These are phyloP conservation scores for Nomada ferruginata DNA, from an alignment of 2,888 invertebrate genomes.

Conservation along the genomic window DNA sequence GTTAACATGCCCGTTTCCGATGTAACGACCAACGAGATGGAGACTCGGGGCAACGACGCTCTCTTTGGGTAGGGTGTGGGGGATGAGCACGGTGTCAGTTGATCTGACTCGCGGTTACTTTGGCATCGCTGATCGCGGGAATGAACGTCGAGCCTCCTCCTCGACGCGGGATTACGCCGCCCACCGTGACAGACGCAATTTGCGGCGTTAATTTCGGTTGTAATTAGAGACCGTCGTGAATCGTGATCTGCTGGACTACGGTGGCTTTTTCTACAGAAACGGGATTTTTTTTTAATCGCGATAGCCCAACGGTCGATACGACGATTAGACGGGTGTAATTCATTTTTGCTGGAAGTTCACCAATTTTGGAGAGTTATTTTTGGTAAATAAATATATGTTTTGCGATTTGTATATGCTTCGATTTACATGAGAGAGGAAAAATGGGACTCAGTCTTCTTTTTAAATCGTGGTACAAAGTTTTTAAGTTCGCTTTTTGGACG, in stretches of 20 bases:
- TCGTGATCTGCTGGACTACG: not conserved
- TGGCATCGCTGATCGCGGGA: not conserved
- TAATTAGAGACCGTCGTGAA: conserved; percentile 7
- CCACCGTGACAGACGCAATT: conserved; percentile 4
- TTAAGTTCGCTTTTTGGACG: too few relatives aligned
- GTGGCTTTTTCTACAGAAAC: too few relatives aligned
- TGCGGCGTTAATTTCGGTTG: conserved; percentile 16
- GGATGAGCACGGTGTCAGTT: conserved; percentile 32
- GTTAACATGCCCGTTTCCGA: conserved; percentile 22
- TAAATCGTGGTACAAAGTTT: too few relatives aligned
- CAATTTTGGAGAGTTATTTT: too few relatives aligned
- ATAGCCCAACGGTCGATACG: too few relatives aligned
- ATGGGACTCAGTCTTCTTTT: too few relatives aligned
- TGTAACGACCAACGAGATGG: conserved; percentile 1
- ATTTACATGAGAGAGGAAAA: too few relatives aligned
- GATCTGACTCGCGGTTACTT: conserved; percentile 14
- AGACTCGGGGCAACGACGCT: conserved; percentile 25
- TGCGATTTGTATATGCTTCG: too few relatives aligned
- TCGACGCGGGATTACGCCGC: not conserved
- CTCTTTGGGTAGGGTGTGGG: conserved; percentile 3
- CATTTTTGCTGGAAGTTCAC: too few relatives aligned
- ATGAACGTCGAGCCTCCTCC: conserved; percentile 1
- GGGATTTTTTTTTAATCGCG: too few relatives aligned
- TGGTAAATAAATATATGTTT: too few relatives aligned
- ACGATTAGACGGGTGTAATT: too few relatives aligned